Evolutionary conservation across 2,888 invertebrate species (phyloP), one percentile per base, ranked within the genome.

Genomic region (Folsomia manolachei): DNA sequence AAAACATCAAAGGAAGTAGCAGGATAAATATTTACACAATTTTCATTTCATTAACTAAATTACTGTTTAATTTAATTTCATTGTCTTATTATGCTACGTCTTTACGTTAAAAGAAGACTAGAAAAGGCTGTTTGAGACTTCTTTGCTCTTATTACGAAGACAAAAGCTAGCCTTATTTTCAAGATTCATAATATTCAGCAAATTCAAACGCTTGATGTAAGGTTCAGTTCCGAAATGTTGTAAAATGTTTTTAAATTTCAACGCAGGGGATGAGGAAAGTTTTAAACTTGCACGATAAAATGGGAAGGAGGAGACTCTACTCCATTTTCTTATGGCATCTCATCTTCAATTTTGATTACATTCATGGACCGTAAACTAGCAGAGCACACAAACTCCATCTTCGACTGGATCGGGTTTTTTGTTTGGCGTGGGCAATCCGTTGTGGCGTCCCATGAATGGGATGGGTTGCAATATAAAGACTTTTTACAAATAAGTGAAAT

Each of bases 1-100:
- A 39, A 39, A 60, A 19, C 60, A 60, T 60, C 60, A 60, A 60
- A 60, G 60, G 19, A n/a, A 60, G 23, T 7, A 66, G 66, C 39
- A 39, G 39, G 39, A 39, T 66, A 39, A 66, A 66, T 66, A 66
- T 66, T 66, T 66, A 66, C 52, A 52, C 51, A 52, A 4, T 39
- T 66, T 21, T 52, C 52, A 66, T 66, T 66, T 66, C 51, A 66
- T 66, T 66, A 66, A 52, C 66, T 51, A 66, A 66, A 66, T 66
- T 66, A 51, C 51, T 66, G 18, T 51, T 66, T 51, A 66, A 66
- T 66, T 66, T 66, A 39, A 66, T 39, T 39, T 39, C 39, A 39
- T 39, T 39, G 39, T 39, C 14, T 9, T 39, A n/a, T n/a, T n/a
- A n/a, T n/a, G n/a, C 39, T 39, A 4, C 39, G 39, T 39, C 14